Percentiles rank a stretch among this genome's conserved stretches.
Evolutionary conservation across 2,888 invertebrate genomes (phyloP).

Genomic region (Hemaris fuciformis): DNA sequence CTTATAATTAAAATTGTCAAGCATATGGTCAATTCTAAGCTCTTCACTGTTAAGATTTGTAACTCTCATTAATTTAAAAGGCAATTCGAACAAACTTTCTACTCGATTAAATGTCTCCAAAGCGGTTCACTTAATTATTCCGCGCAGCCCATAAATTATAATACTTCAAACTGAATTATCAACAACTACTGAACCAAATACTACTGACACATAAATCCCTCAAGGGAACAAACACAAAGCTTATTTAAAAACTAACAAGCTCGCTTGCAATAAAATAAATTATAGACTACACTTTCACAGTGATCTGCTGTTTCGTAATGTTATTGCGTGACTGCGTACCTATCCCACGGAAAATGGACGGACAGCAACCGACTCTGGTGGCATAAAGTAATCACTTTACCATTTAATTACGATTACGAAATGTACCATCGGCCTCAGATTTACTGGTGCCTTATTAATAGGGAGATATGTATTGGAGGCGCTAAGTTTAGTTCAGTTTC

Average conservation of each 20-base stretch:
- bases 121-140: background rate
- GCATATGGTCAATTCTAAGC: too few relatives aligned
- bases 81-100: background rate
- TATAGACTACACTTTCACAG: conserved; percentile 1
- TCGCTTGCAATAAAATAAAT: background rate
- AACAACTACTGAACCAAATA: background rate
- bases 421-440: background rate
- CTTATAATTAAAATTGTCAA: too few relatives aligned
- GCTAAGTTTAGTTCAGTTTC: background rate
- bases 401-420: conserved; percentile 17
- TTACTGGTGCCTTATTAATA: background rate
- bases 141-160: background rate
- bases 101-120: background rate
- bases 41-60: too few relatives aligned
- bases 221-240: background rate
- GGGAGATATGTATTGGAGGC: background rate
- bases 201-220: background rate
- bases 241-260: background rate
- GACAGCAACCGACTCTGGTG: background rate
- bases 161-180: background rate
- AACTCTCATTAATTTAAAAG: background rate
- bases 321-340: conserved; percentile 1
- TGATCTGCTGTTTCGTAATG: conserved; percentile 3
- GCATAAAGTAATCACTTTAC: conserved; percentile 9
- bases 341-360: conserved; percentile 10